phyloP scores from a whole-genome alignment of 2,888 invertebrate species.

The Dermolepida albohirtum region DNA sequence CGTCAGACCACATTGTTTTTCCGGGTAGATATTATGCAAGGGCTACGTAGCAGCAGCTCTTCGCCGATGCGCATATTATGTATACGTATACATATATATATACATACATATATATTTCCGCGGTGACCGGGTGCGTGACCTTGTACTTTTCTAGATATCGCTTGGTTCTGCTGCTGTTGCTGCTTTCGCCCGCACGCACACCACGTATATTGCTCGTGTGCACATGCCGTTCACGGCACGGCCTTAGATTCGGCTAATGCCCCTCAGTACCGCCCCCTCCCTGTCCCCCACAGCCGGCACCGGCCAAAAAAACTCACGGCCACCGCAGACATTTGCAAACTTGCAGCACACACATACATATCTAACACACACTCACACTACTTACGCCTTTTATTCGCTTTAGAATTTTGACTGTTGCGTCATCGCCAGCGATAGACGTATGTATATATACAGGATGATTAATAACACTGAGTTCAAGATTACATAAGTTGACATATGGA shows the following conservation, averaged over 20 bases:
- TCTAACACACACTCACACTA: slow-evolving; percentile 25
- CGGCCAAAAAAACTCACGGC: slow-evolving; percentile 42
- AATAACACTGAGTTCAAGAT: no score
- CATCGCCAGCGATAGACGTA: slow-evolving; percentile 44
- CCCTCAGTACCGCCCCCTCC: slow-evolving; percentile 70
- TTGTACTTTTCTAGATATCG: slow-evolving; percentile 40
- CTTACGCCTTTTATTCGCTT: slow-evolving; percentile 50
- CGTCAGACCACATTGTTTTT: slow-evolving; percentile 21
- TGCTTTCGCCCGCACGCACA: slow-evolving; percentile 49
- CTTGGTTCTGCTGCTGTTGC: slow-evolving; percentile 29
- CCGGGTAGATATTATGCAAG: slow-evolving; percentile 30
- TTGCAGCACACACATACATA: slow-evolving; percentile 50
- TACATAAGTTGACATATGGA: no score
- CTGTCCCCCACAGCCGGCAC: slow-evolving; percentile 52
- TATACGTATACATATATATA: neutral
- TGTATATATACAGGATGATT: neutral
- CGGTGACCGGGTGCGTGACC: slow-evolving; percentile 42
- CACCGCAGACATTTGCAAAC: slow-evolving; percentile 57
- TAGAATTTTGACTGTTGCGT: slow-evolving; percentile 49
- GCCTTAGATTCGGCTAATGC: slow-evolving; percentile 76
- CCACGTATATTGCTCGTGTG: slow-evolving; percentile 62
- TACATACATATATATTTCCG: slow-evolving; percentile 32
- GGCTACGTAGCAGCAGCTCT: slow-evolving; percentile 22
- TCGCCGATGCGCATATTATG: slow-evolving; percentile 13
- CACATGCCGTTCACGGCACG: slow-evolving; percentile 67